phyloP scores from a whole-genome alignment of 2,797 vertebrate species.

The Acanthiza pusilla region DNA sequence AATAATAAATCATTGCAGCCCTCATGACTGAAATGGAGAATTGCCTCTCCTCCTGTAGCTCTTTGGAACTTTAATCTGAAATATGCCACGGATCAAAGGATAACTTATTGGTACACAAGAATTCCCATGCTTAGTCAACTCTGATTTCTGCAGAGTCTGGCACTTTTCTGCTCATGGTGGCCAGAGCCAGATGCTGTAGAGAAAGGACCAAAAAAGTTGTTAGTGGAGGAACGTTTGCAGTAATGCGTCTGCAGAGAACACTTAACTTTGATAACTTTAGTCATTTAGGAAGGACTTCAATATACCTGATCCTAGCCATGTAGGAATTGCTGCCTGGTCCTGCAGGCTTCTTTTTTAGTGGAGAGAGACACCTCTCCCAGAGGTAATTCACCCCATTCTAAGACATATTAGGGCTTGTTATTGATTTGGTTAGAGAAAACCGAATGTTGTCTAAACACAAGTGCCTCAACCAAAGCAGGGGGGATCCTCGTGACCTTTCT shows the following conservation, averaged over 20 bases:
- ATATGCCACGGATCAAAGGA: slow-evolving; percentile 25
- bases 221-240: background rate
- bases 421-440: background rate
- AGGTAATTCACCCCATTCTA: background rate
- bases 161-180: background rate
- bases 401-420: background rate
- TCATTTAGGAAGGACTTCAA: background rate
- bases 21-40: slow-evolving; percentile 32
- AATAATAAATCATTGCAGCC: slow-evolving; percentile 35
- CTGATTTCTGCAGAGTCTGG: slow-evolving; percentile 28
- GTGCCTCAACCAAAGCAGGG: background rate
- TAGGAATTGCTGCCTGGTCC: background rate
- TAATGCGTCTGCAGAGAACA: background rate
- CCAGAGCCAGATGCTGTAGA: slow-evolving; percentile 5
- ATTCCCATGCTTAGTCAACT: slow-evolving; percentile 25
- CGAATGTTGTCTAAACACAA: background rate
- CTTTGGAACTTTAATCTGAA: slow-evolving; percentile 45
- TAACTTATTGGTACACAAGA: slow-evolving; percentile 10
- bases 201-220: background rate
- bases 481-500: background rate
- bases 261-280: background rate
- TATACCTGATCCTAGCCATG: background rate
- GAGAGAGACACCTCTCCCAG: background rate
- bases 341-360: background rate
- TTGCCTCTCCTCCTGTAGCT: slow-evolving; percentile 33